A percentile compares a stretch with the other conserved stretches of the same genome.
phyloP scores from a whole-genome alignment of 1,140 invertebrate genomes.

The Rhizoglyphus robini region DNA sequence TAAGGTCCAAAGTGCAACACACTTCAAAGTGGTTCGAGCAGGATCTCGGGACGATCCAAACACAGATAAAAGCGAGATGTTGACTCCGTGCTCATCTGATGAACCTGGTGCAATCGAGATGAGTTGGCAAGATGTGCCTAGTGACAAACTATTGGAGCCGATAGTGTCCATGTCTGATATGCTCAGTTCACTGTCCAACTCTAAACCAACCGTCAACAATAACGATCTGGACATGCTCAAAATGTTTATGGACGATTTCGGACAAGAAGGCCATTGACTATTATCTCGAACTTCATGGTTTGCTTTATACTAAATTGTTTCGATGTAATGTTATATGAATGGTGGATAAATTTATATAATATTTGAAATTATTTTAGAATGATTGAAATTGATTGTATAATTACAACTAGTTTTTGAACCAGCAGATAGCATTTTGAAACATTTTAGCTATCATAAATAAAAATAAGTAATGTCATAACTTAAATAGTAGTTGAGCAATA shows the following conservation, averaged over 20 bases:
- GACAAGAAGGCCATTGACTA: slow-evolving; percentile 87
- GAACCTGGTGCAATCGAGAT: slow-evolving; percentile 85
- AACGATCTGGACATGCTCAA: slow-evolving; percentile 85
- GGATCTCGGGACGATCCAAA: slow-evolving; percentile 68
- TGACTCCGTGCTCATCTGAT: slow-evolving; percentile 92
- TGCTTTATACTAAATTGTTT: no score
- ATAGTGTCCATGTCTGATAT: slow-evolving; percentile 74
- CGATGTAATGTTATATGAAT: no score
- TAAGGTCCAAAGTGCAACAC: slow-evolving; percentile 95
- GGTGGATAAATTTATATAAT: no score
- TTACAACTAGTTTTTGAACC: no score
- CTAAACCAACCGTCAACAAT: slow-evolving; percentile 95
- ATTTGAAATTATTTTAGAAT: no score
- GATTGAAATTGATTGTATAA: no score
- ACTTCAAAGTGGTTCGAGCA: slow-evolving; percentile 74
- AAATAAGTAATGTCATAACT: no score
- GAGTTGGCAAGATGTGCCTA: slow-evolving; percentile 89
- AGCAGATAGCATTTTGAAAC: no score
- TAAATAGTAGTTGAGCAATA: no score
- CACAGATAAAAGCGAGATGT: slow-evolving; percentile 69
- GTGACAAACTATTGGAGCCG: slow-evolving; percentile 92
- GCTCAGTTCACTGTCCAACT: slow-evolving; percentile 73
- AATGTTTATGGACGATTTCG: slow-evolving; percentile 96
- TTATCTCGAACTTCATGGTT: no score
- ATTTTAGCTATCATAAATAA: no score